These are phyloP conservation scores for Rostratula benghalensis DNA, from an alignment of 2,113 vertebrate genomes.

Conservation along the genomic window DNA sequence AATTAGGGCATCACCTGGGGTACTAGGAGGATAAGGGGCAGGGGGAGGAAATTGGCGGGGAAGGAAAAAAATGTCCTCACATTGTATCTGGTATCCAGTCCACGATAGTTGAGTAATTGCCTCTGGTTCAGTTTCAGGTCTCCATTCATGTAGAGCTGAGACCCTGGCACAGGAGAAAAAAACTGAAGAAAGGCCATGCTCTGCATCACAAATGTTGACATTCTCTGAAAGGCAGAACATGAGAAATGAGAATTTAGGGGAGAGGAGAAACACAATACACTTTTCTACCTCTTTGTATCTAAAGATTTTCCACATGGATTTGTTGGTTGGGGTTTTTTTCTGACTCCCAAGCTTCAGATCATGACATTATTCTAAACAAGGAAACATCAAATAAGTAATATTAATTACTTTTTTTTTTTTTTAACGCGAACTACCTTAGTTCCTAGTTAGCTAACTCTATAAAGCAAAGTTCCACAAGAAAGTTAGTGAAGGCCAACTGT, in stretches of 20 bases:
- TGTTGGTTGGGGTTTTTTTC: background rate
- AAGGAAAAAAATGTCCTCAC: constrained; percentile 73
- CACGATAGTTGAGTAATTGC: constrained; percentile 81
- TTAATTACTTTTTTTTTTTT: background rate
- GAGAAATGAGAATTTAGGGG: background rate
- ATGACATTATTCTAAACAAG: background rate
- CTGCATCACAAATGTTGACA: constrained; percentile 94
- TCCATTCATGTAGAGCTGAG: constrained; percentile 84
- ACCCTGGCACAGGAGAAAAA: constrained; percentile 85
- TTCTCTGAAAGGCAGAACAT: constrained; percentile 78
- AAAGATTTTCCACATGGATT: background rate
- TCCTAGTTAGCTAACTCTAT: background rate
- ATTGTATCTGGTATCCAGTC: constrained; percentile 87
- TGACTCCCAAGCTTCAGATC: background rate
- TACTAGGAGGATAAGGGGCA: background rate
- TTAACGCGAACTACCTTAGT: background rate
- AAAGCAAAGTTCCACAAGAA: background rate
- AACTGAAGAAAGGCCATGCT: constrained; percentile 88
- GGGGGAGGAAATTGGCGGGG: background rate
- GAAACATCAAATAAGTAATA: background rate
- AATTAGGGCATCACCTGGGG: background rate
- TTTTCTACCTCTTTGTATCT: background rate
- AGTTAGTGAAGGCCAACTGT: background rate
- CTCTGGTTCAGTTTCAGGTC: constrained; percentile 90
- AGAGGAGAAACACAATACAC: background rate